Evolutionary conservation across 2,113 vertebrate genomes (phyloP), one percentile per base, ranked within the genome.

Genomic region (Osmerus eperlanus): DNA sequence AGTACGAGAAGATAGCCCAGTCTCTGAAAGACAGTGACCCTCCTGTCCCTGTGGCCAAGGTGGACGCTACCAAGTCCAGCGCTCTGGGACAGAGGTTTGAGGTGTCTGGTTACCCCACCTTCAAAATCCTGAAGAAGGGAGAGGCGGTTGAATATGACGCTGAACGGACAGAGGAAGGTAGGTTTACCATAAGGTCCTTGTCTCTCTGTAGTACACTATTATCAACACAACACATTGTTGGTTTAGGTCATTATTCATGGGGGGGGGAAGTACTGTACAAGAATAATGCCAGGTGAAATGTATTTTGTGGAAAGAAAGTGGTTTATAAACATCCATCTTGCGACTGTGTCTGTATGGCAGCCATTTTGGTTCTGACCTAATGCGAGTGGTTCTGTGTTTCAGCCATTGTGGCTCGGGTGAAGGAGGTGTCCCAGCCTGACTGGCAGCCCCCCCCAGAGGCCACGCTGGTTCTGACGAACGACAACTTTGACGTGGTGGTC

Each of bases 51-150:
- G 97, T 98, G 32, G 96, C 93, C 59, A 99, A 99, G 90, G 89
- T 99, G 13, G 97, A 99, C 13, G 96, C 95, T 0, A 96, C 96
- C 2, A 78, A 87, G 14, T 94, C 94, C 4, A 93, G 81, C 2
- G 68, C 66, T 0, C 7, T 98, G n/a, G 93, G 92, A 0, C 86
- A 90, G 83, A 93, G 90, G 75, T 99, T 98, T 65, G 96, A 96
- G 0, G 94, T 99, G 78, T 94, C 93, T 1, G 96, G 96, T 15
- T 99, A 98, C 76, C 97, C 97, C 70, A 98, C 97, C 74, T 94
- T 99, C 78, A 99, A 98, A 91, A 95, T 99, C 75, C 78, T 99
- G 51, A 99, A 98, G 81, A 97, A 96, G 14, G 95, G 97, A 2
- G 93, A 98, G 36, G 72, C 95, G 1, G 82, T 99, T 63, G 96